Evolutionary conservation across 2,888 invertebrate species (phyloP), one percentile per base, ranked within the genome.

Genomic region (Aleiodes leptofemur): DNA sequence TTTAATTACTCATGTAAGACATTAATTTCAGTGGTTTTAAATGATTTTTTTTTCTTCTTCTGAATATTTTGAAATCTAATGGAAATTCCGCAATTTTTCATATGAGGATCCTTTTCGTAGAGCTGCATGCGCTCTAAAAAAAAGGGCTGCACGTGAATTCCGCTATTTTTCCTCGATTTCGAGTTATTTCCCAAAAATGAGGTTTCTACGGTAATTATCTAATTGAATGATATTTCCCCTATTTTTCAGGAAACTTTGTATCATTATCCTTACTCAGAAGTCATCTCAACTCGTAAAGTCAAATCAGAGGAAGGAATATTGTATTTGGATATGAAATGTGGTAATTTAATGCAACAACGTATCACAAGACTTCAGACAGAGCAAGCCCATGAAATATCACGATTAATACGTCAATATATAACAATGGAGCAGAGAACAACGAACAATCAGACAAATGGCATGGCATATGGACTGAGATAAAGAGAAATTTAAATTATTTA

Each of bases 301-400:
- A 93, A 97, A 78, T 96, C 96, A 0, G 97, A 97, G 86, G 97
- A 97, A 88, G 97, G 97, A 79, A 95, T 96, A 1, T 91, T 98
- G 77, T 97, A 94, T 91, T 92, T 99, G 89, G 98, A 99, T 91
- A 96, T 99, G 95, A 98, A 98, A 90, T 96, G 97, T 86, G 98
- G 98, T 48, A 98, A 98, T 87, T 91, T 98, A 86, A 95, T 98
- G 93, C 97, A 97, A 89, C 98, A 98, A 90, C 94, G 97, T 82
- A 97, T 98, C 84, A 97, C 97, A 78, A 92, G 98, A 83, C 93
- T 99, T 82, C 98, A 98, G 89, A 99, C 98, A 0, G 98, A 98
- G 90, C 96, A 99, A 91, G 98, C 98, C 53, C 97, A 98, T 86
- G 98, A 99, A 90, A 97, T 99, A 84, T 97, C 98, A 68, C 94